Percentiles rank a stretch among this genome's conserved stretches.
These are phyloP conservation scores for Neodiprion fabricii DNA, from an alignment of 1,140 invertebrate genomes.

Conservation along the genomic window DNA sequence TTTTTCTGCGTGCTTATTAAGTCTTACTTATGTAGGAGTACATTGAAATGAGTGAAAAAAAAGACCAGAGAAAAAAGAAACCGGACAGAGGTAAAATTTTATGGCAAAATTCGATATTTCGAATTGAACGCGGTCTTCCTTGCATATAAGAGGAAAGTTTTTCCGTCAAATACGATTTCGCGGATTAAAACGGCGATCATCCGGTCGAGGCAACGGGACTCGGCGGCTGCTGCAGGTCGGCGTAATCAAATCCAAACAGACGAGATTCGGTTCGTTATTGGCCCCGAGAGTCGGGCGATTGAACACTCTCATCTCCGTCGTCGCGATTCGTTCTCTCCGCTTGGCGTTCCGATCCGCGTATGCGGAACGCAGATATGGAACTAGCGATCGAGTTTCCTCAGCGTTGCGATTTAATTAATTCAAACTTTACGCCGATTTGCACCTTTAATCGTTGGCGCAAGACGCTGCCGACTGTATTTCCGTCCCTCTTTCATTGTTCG, in stretches of 20 bases:
- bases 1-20: too few relatives aligned
- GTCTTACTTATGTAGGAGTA: too few relatives aligned
- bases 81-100: too few relatives aligned
- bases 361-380: slow-evolving; percentile 33
- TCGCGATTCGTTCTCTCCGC: background rate
- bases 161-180: background rate
- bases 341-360: slow-evolving; percentile 8
- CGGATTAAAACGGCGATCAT: background rate
- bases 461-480: slow-evolving; percentile 11
- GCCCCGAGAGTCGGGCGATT: background rate
- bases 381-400: background rate
- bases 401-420: slow-evolving; percentile 29
- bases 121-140: too few relatives aligned
- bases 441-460: slow-evolving; percentile 26
- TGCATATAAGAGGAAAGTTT: too few relatives aligned
- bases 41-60: too few relatives aligned
- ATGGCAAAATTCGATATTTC: too few relatives aligned
- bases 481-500: slow-evolving; percentile 23
- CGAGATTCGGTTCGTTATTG: slow-evolving; percentile 4
- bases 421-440: slow-evolving; percentile 28
- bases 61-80: too few relatives aligned
- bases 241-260: slow-evolving; percentile 1
- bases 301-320: background rate
- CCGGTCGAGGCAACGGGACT: background rate
- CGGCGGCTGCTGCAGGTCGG: background rate